Percentiles rank a stretch among this genome's conserved stretches.
Evolutionary conservation across 2,797 vertebrate genomes (phyloP).

Genomic region (Rhynchonycteris naso): DNA sequence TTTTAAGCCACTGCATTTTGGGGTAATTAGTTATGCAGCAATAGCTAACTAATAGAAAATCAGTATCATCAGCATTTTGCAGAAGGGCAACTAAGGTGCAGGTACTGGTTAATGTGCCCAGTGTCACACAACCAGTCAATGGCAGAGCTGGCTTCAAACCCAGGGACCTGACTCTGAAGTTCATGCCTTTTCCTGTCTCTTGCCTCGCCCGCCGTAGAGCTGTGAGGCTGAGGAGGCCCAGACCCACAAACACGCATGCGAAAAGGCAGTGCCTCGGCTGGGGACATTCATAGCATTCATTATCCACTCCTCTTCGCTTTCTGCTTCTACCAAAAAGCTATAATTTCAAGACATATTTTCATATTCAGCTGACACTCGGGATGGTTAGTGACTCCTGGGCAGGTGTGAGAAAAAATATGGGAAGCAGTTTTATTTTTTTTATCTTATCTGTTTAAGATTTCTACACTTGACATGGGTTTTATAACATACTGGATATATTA

Average conservation of each 20-base stretch:
- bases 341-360: not conserved
- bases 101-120: no score
- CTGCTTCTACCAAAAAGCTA: not conserved
- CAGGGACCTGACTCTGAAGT: not conserved
- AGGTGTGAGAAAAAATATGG: not conserved
- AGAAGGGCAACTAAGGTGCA: not conserved
- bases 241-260: not conserved
- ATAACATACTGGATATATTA: not conserved
- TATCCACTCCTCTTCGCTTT: not conserved
- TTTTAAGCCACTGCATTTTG: not conserved
- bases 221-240: not conserved
- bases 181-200: not conserved
- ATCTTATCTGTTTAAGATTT: not conserved
- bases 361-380: not conserved
- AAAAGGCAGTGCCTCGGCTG: not conserved
- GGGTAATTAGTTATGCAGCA: not conserved
- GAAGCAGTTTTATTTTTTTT: not conserved
- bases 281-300: not conserved
- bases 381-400: not conserved
- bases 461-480: not conserved
- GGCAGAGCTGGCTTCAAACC: not conserved
- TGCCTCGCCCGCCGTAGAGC: not conserved
- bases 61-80: fast-evolving
- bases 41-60: not conserved
- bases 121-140: not conserved